Percentiles rank a stretch among this genome's conserved stretches.
Evolutionary conservation across 1,140 invertebrate species (phyloP).

Genomic region (Megalonaias nervosa): DNA sequence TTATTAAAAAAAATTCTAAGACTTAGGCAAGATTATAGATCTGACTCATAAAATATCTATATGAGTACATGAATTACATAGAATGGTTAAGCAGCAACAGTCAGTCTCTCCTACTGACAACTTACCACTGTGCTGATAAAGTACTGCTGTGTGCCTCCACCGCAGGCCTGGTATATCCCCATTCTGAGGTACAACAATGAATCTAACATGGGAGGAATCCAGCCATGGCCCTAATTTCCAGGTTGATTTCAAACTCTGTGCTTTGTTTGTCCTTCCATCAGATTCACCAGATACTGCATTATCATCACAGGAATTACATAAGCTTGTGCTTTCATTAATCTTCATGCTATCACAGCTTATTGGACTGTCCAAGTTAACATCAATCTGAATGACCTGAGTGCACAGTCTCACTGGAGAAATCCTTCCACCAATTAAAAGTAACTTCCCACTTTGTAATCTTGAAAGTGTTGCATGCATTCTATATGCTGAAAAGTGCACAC

Average conservation of each 20-base stretch:
- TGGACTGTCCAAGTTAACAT: slow-evolving; percentile 3
- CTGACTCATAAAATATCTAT: background rate
- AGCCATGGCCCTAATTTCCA: background rate
- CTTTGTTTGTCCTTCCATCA: background rate
- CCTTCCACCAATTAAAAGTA: slow-evolving; percentile 58
- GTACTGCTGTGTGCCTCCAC: slow-evolving; percentile 67
- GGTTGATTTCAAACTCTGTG: background rate
- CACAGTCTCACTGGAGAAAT: slow-evolving; percentile 60
- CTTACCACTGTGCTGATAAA: slow-evolving; percentile 52
- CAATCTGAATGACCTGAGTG: slow-evolving; percentile 47
- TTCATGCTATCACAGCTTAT: background rate
- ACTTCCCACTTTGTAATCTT: slow-evolving; percentile 44
- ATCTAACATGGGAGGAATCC: slow-evolving; percentile 9
- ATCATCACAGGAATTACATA: background rate
- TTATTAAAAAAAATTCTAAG: background rate
- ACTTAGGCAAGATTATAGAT: background rate
- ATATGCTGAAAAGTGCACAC: slow-evolving; percentile 41
- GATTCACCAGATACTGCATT: background rate
- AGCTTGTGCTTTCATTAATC: background rate
- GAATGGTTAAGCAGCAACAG: background rate
- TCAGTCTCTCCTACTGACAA: background rate
- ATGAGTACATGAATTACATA: background rate
- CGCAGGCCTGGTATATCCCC: slow-evolving; percentile 57
- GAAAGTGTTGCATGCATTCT: slow-evolving; percentile 54
- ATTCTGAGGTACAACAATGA: slow-evolving; percentile 31